Percentiles rank a stretch among this genome's conserved stretches.
These are phyloP conservation scores for Cathartes aura DNA, from an alignment of 2,113 vertebrate species.

Conservation along the genomic window DNA sequence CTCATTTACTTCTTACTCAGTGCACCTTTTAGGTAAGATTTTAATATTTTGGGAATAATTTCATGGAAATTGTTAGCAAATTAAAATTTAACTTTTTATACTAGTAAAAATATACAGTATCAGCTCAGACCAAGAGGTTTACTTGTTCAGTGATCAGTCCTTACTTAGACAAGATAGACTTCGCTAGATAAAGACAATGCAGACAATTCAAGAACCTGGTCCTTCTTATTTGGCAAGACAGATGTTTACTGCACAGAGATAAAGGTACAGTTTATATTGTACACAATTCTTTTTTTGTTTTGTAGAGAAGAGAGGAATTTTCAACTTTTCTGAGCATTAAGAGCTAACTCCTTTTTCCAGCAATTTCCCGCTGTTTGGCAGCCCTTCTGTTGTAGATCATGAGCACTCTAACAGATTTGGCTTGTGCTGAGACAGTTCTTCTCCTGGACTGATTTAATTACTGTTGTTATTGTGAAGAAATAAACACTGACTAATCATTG, in stretches of 20 bases:
- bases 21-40: neutral
- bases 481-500: neutral
- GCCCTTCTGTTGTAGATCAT: neutral
- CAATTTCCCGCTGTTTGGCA: neutral
- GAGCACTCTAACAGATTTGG: neutral
- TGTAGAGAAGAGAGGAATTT: neutral
- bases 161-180: neutral
- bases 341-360: neutral
- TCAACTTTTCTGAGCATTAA: neutral
- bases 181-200: neutral
- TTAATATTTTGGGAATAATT: neutral
- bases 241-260: neutral
- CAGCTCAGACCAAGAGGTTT: neutral
- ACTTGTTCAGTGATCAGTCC: neutral
- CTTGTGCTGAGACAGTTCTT: neutral
- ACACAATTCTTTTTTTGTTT: neutral
- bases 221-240: neutral
- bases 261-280: neutral
- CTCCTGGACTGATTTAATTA: neutral
- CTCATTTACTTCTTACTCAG: neutral
- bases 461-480: neutral
- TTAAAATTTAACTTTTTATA: neutral
- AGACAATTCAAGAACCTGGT: neutral
- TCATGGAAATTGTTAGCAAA: neutral
- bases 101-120: neutral